Percentiles rank a stretch among this genome's conserved stretches.
Evolutionary conservation across 2,888 invertebrate species (phyloP).

Genomic region (Himalopsyche tibetana): DNA sequence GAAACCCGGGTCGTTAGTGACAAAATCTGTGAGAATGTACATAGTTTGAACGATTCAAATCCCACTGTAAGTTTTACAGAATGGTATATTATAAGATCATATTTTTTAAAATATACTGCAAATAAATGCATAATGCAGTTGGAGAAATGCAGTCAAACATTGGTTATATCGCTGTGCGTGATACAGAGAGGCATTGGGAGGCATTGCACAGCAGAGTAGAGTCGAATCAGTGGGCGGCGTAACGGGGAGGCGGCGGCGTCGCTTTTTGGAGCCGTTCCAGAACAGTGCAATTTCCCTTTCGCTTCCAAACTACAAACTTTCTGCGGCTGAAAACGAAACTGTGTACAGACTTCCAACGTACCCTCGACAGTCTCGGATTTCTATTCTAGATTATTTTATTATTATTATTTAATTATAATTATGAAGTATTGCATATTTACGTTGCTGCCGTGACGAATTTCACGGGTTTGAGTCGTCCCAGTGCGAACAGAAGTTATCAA

Average conservation of each 20-base stretch:
- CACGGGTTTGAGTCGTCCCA: too few relatives aligned
- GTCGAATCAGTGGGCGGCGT: neutral
- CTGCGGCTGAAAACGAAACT: constrained; percentile 49
- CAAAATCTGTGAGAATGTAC: too few relatives aligned
- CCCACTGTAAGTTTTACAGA: too few relatives aligned
- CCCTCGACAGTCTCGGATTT: too few relatives aligned
- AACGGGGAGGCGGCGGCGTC: constrained; percentile 3
- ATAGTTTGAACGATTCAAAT: too few relatives aligned
- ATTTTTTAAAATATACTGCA: neutral
- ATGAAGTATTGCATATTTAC: too few relatives aligned
- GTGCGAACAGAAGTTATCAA: too few relatives aligned
- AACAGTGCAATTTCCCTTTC: constrained; percentile 54
- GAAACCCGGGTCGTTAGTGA: too few relatives aligned
- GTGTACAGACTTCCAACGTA: neutral
- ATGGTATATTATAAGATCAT: too few relatives aligned
- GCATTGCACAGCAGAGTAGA: neutral
- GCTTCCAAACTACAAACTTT: neutral
- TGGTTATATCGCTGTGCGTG: neutral
- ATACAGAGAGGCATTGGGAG: neutral
- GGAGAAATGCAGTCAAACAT: neutral
- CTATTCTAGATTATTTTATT: too few relatives aligned
- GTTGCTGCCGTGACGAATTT: too few relatives aligned
- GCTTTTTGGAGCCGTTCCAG: constrained; percentile 54
- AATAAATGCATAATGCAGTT: neutral
- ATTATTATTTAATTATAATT: too few relatives aligned